phyloP scores from a whole-genome alignment of 2,797 vertebrate genomes.

The Petrocephalus sullivani region DNA sequence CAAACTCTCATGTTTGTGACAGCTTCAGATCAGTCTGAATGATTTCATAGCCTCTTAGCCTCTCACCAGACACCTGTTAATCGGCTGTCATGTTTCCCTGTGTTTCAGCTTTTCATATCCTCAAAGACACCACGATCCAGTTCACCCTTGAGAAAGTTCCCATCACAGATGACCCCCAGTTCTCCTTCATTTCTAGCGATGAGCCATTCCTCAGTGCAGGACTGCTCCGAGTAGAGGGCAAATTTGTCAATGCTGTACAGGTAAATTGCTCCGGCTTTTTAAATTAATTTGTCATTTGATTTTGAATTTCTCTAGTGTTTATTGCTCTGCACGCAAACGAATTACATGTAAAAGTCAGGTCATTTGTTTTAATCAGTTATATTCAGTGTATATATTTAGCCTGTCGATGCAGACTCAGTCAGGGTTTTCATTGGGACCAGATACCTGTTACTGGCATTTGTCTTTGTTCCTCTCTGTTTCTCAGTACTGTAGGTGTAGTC shows the following conservation, averaged over 20 bases:
- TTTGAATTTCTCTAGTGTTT: not conserved
- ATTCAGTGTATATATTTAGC: not conserved
- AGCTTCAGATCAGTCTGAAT: not conserved
- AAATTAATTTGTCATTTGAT: not conserved
- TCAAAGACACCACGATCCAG: constrained; percentile 90
- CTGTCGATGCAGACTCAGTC: not conserved
- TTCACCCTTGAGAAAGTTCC: constrained; percentile 87
- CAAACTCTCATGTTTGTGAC: not conserved
- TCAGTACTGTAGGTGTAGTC: not conserved
- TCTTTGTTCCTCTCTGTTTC: not conserved
- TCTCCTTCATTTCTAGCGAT: constrained; percentile 65
- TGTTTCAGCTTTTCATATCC: constrained; percentile 84
- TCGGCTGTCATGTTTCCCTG: constrained; percentile 7
- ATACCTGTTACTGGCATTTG: not conserved
- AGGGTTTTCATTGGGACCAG: not conserved
- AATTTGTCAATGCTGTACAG: constrained; percentile 88
- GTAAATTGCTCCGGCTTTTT: constrained; percentile 52
- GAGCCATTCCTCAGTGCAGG: constrained; percentile 71
- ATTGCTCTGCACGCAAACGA: not conserved
- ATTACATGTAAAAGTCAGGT: not conserved
- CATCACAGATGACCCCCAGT: constrained; percentile 61
- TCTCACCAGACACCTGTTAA: not conserved
- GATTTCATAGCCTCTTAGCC: not conserved
- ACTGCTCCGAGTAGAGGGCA: constrained; percentile 83
- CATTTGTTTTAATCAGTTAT: not conserved